phyloP scores from a whole-genome alignment of 1,140 invertebrate genomes.

The Monochamus saltuarius region DNA sequence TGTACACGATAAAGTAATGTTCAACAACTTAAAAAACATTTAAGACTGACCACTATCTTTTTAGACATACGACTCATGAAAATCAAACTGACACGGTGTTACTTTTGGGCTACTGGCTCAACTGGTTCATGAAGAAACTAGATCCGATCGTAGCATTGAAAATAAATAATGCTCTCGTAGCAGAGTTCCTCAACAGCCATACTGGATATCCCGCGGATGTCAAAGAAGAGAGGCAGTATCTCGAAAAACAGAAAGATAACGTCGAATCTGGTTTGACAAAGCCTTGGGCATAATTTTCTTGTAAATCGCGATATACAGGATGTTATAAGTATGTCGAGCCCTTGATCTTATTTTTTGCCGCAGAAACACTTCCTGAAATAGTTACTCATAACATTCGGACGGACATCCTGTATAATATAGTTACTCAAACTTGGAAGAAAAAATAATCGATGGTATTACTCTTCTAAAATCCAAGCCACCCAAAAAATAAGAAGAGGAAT shows the following conservation, averaged over 20 bases:
- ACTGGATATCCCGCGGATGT: constrained; percentile 32
- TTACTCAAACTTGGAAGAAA: no score
- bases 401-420: no score
- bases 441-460: no score
- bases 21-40: constrained; percentile 2
- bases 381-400: no score
- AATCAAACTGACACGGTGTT: constrained; percentile 53
- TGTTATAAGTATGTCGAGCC: no score
- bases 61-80: constrained; percentile 55
- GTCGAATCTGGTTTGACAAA: constrained; percentile 43
- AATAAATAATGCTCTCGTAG: constrained; percentile 53
- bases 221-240: constrained; percentile 31
- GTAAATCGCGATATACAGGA: no score
- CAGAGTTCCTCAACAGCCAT: constrained; percentile 48
- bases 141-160: constrained; percentile 46
- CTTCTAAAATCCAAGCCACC: no score
- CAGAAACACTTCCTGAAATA: no score
- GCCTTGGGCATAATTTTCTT: constrained; percentile 39
- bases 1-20: constrained; percentile 57
- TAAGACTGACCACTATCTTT: constrained; percentile 18
- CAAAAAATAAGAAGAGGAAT: no score
- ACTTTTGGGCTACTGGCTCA: constrained; percentile 53
- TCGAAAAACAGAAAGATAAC: constrained; percentile 34
- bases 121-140: constrained; percentile 55
- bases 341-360: no score